Percentiles rank a stretch among this genome's conserved stretches.
Conservation (phyloP, 2,888 invertebrate genomes). For the Macrophya annulata region DNA sequence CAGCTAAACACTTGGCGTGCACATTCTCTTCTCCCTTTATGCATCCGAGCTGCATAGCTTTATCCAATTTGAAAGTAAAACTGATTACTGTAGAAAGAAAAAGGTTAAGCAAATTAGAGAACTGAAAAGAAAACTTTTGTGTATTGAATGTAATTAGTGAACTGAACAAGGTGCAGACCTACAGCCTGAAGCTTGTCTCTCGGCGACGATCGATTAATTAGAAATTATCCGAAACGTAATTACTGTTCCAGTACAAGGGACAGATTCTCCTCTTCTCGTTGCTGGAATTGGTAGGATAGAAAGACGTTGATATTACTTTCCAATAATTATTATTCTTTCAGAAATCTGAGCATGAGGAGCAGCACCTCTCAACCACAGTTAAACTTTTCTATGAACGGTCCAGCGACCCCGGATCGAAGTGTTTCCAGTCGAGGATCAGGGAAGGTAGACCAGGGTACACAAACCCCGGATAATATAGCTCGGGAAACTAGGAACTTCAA, state of each 20-base stretch:
- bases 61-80: background rate
- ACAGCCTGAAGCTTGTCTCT: background rate
- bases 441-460: conserved; percentile 86
- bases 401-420: conserved; percentile 69
- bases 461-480: conserved; percentile 87
- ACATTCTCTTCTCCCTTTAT: too few relatives aligned
- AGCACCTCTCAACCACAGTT: conserved; percentile 83
- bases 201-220: conserved; percentile 36
- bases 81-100: background rate
- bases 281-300: background rate
- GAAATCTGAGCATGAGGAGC: conserved; percentile 79
- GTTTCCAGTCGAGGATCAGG: conserved; percentile 67
- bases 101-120: background rate
- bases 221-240: conserved; percentile 40
- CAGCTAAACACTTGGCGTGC: too few relatives aligned
- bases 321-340: background rate
- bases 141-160: background rate
- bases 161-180: background rate
- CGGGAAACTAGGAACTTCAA: conserved; percentile 85
- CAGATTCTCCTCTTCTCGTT: background rate
- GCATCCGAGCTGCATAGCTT: background rate
- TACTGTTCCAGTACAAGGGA: background rate
- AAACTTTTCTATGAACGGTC: conserved; percentile 84
- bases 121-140: background rate
- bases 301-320: background rate